Percentiles rank a stretch among this genome's conserved stretches.
phyloP scores from a whole-genome alignment of 2,113 vertebrate species.

The Festucalex cinctus region DNA sequence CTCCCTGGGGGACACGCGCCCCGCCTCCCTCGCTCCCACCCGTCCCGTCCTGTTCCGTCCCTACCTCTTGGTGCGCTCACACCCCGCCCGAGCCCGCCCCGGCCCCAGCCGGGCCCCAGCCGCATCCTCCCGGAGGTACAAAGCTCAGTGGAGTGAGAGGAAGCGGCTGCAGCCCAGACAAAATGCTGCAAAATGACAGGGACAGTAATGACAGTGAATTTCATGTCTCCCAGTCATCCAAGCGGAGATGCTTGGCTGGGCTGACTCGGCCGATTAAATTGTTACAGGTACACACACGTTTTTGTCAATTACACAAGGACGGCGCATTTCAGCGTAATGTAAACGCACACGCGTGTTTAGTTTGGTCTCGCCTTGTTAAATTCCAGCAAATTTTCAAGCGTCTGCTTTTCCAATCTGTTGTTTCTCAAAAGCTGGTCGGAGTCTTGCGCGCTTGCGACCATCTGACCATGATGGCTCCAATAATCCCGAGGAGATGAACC shows the following conservation, averaged over 20 bases:
- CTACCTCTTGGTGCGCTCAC: constrained; percentile 81
- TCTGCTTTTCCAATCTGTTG: constrained; percentile 23
- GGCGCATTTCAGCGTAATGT: constrained; percentile 10
- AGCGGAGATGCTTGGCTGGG: constrained; percentile 90
- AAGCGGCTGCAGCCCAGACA: constrained; percentile 85
- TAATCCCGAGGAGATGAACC: constrained; percentile 73
- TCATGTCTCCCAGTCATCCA: constrained; percentile 96
- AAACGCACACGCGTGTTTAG: constrained; percentile 7
- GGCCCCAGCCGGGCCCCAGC: constrained; percentile 29
- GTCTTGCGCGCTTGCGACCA: constrained; percentile 57
- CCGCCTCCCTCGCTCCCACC: constrained; percentile 41
- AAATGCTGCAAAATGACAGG: constrained; percentile 98
- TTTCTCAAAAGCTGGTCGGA: constrained; percentile 26
- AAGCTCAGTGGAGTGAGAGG: constrained; percentile 94
- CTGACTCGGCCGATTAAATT: constrained; percentile 97
- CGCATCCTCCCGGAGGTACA: constrained; percentile 86
- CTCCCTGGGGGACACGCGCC: constrained; percentile 81
- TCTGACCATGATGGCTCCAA: constrained; percentile 65
- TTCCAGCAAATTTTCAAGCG: neutral
- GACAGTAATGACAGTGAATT: constrained; percentile 99
- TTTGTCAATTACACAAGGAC: constrained; percentile 71
- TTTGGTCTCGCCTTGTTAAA: neutral
- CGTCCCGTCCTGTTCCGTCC: constrained; percentile 64
- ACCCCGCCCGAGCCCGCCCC: too few species aligned
- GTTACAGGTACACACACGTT: constrained; percentile 87